phyloP scores from a whole-genome alignment of 2,113 vertebrate species.

The Suncus etruscus region DNA sequence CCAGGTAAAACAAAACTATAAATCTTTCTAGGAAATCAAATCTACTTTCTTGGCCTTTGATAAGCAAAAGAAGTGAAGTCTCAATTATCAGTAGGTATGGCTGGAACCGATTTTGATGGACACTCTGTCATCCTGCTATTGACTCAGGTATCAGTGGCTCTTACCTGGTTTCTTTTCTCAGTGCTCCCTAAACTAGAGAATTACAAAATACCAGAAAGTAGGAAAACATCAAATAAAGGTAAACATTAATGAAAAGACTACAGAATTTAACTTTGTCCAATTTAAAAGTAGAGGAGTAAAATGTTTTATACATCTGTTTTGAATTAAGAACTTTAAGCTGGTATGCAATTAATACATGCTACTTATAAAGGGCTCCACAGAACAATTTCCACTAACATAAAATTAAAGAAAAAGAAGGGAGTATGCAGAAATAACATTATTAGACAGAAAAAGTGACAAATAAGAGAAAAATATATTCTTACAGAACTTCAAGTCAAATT shows the following conservation, averaged over 20 bases:
- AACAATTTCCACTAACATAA: background rate
- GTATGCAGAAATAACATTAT: background rate
- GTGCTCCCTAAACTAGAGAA: background rate
- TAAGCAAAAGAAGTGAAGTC: conserved; percentile 33
- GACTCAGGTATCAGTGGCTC: background rate
- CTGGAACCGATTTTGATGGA: background rate
- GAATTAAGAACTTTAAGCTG: conserved; percentile 25
- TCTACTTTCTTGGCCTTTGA: conserved; percentile 47
- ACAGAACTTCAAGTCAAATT: background rate
- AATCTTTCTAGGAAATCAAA: conserved; percentile 39
- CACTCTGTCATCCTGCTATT: background rate
- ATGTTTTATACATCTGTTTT: background rate
- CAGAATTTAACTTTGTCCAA: background rate
- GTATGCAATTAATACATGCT: background rate
- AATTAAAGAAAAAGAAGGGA: background rate
- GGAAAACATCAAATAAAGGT: conserved; percentile 17
- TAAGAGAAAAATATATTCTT: background rate
- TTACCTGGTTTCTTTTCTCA: background rate
- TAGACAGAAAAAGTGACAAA: background rate
- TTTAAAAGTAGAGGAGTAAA: conserved; percentile 51
- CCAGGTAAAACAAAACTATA: background rate
- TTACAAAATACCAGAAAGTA: background rate
- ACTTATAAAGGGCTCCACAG: background rate
- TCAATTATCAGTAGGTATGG: background rate
- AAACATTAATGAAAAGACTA: background rate